A percentile compares a stretch with the other conserved stretches of the same genome.
phyloP scores from a whole-genome alignment of 2,797 vertebrate species.

The Xiphorhynchus erythropygius region DNA sequence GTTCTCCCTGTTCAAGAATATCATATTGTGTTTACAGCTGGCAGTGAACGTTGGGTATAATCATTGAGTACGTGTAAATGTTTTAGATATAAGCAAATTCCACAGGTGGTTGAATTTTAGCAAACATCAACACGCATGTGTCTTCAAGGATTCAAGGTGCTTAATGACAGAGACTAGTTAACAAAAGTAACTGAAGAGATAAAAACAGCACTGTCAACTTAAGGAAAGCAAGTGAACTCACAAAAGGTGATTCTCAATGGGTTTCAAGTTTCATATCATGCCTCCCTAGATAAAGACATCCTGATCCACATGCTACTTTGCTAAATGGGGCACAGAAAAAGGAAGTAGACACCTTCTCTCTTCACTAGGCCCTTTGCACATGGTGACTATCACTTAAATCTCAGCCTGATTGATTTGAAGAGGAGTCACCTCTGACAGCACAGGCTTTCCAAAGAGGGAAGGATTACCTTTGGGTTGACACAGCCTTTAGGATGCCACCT shows the following conservation, averaged over 20 bases:
- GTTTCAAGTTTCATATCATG: not conserved
- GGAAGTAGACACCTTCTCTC: not conserved
- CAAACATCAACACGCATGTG: not conserved
- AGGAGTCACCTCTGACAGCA: not conserved
- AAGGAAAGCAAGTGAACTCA: not conserved
- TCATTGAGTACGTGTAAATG: not conserved
- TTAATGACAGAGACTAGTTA: not conserved
- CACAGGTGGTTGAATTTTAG: slow-evolving; percentile 48
- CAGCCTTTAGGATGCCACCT: not conserved
- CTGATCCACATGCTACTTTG: not conserved
- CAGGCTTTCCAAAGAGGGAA: not conserved
- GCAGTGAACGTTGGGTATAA: slow-evolving; percentile 10
- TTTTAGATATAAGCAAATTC: slow-evolving; percentile 20
- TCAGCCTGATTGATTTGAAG: not conserved
- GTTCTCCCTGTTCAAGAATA: slow-evolving; percentile 22
- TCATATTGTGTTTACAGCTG: not conserved
- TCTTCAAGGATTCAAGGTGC: not conserved
- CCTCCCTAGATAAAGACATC: not conserved
- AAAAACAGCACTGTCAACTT: not conserved
- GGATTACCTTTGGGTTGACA: not conserved
- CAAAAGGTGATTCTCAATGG: not conserved
- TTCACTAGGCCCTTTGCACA: not conserved
- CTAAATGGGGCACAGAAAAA: not conserved
- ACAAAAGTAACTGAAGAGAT: not conserved
- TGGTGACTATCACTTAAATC: not conserved